These are phyloP conservation scores for Patiria miniata DNA, from an alignment of 35 echinoderm and acorn worm species.

Conservation along the genomic window DNA sequence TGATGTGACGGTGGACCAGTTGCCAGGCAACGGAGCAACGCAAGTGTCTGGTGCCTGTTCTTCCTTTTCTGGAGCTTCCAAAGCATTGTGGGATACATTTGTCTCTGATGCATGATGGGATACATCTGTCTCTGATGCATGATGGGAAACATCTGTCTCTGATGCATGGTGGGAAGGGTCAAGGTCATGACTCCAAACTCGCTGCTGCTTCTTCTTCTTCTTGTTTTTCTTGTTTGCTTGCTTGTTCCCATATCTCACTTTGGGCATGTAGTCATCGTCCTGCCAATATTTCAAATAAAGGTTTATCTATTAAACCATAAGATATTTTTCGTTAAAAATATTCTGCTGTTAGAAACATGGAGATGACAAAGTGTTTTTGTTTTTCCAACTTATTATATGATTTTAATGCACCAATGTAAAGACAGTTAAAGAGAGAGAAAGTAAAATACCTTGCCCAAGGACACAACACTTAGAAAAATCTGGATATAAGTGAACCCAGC, in stretches of 20 bases:
- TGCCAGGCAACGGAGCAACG: not conserved
- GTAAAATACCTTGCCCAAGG: too few species aligned
- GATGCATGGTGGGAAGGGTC: not conserved
- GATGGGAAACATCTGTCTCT: not conserved
- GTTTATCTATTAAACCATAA: not conserved
- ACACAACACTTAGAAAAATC: too few species aligned
- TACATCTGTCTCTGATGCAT: too few species aligned
- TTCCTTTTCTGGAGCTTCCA: not conserved
- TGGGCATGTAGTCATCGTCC: slow-evolving; percentile 20
- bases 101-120: too few species aligned
- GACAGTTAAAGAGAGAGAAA: too few species aligned
- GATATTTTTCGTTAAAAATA: too few species aligned
- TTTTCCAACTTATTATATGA: too few species aligned
- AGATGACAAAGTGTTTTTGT: too few species aligned
- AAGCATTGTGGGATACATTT: not conserved
- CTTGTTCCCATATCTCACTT: not conserved
- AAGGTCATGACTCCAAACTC: not conserved
- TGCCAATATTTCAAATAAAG: not conserved
- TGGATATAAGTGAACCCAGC: too few species aligned
- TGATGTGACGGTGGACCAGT: not conserved
- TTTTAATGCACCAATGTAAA: too few species aligned
- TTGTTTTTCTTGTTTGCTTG: slow-evolving; percentile 30
- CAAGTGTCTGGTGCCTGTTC: not conserved
- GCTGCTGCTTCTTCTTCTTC: slow-evolving; percentile 18
- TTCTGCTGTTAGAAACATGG: too few species aligned